A percentile compares a stretch with the other conserved stretches of the same genome.
Conservation (phyloP, 2,888 invertebrate genomes). For the Tanytarsus gracilentus region DNA sequence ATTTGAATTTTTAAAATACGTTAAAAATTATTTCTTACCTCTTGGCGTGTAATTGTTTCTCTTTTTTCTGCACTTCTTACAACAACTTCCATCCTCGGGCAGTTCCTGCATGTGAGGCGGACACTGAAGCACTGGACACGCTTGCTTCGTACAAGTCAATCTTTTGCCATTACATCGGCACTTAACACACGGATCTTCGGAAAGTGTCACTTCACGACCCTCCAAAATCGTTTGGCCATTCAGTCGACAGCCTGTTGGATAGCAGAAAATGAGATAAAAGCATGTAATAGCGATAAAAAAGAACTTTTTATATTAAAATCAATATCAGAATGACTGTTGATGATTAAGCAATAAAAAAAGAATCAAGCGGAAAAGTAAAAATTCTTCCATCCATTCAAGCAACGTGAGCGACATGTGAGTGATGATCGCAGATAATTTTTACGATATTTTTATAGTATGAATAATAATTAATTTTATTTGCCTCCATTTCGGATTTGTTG, state of each 20-base stretch:
- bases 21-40: conserved; percentile 33
- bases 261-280: conserved; percentile 30
- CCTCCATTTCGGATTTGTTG: no score
- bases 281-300: not conserved
- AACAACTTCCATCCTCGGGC: conserved; percentile 73
- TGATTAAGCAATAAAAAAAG: no score
- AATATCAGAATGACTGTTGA: not conserved
- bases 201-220: conserved; percentile 68
- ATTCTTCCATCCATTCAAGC: no score
- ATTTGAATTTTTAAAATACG: not conserved
- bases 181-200: conserved; percentile 78
- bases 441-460: no score
- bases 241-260: conserved; percentile 64
- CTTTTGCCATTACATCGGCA: conserved; percentile 66
- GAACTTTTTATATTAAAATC: not conserved
- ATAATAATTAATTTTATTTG: no score
- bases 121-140: conserved; percentile 85
- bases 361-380: no score
- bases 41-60: conserved; percentile 32
- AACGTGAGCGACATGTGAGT: no score
- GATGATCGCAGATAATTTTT: no score
- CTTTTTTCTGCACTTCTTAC: conserved; percentile 46
- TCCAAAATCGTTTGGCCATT: conserved; percentile 75
- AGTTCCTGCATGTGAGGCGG: conserved; percentile 57
- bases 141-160: conserved; percentile 71